Conservation (phyloP, 1,140 invertebrate species). For the Drosophila mayri region DNA sequence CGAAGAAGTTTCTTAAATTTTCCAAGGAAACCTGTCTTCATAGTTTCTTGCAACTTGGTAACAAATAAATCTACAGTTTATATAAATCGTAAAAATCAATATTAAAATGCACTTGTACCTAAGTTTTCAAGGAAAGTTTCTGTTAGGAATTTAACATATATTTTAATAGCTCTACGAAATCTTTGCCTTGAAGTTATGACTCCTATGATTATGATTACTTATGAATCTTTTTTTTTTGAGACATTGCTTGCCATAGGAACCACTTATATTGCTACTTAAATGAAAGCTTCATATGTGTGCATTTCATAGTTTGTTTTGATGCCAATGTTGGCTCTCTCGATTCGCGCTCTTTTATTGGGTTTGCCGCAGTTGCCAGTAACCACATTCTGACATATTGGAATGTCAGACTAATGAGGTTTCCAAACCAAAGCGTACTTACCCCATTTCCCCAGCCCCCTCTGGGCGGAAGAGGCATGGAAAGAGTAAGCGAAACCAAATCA, state of each 20-base stretch:
- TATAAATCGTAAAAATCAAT: neutral
- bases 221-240: too few relatives aligned
- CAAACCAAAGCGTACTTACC: slow-evolving; percentile 69
- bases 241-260: too few relatives aligned
- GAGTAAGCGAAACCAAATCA: slow-evolving; percentile 65
- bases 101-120: neutral
- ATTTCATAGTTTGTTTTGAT: slow-evolving; percentile 7
- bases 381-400: slow-evolving; percentile 64
- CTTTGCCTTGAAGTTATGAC: too few relatives aligned
- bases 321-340: neutral
- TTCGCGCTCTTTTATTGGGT: slow-evolving; percentile 15
- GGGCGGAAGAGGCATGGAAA: neutral
- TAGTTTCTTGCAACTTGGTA: neutral
- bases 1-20: neutral
- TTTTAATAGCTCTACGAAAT: neutral
- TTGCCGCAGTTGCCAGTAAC: slow-evolving; percentile 39
- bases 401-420: slow-evolving; percentile 73
- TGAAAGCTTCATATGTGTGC: neutral
- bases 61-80: neutral
- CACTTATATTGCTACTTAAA: neutral
- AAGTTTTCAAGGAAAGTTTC: neutral
- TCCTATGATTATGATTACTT: too few relatives aligned
- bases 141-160: neutral
- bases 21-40: neutral
- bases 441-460: slow-evolving; percentile 16